A percentile compares a stretch with the other conserved stretches of the same genome.
Conservation (phyloP, 2,888 invertebrate species). For the Gryllus longicercus region DNA sequence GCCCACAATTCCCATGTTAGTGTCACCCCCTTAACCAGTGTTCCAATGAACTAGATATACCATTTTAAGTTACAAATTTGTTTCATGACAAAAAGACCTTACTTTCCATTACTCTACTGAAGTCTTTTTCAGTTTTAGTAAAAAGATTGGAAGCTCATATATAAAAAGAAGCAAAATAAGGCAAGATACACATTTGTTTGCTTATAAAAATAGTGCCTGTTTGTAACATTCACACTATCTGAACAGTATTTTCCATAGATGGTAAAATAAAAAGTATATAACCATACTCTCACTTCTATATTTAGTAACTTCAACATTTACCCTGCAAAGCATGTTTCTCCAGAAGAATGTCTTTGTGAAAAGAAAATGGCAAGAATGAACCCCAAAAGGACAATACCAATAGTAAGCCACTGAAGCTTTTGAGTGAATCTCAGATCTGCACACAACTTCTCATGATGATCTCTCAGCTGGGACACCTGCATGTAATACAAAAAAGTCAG, state of each 20-base stretch:
- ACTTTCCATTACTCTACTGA: background rate
- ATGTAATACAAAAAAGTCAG: constrained; percentile 30
- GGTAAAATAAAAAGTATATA: background rate
- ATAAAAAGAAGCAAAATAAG: constrained; percentile 11
- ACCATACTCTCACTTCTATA: constrained; percentile 1
- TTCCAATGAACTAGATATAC: background rate
- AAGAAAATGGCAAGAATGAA: constrained; percentile 42
- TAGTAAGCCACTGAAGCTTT: constrained; percentile 52
- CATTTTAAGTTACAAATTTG: background rate
- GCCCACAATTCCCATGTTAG: too few relatives aligned
- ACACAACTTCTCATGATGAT: constrained; percentile 50
- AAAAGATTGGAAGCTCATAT: constrained; percentile 22
- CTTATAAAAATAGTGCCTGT: constrained; percentile 29
- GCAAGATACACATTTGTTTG: constrained; percentile 26
- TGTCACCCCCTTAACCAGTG: too few relatives aligned
- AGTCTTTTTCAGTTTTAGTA: background rate
- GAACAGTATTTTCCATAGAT: background rate
- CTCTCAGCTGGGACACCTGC: constrained; percentile 49
- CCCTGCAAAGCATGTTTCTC: constrained; percentile 25
- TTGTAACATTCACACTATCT: constrained; percentile 27
- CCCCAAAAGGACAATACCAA: constrained; percentile 49
- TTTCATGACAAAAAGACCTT: background rate
- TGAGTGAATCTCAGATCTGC: constrained; percentile 52
- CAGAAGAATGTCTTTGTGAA: constrained; percentile 21
- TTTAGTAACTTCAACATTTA: background rate